Base-by-base conservation (phyloP, 1,140 invertebrate species). In the Temnothorax longispinosus region DNA sequence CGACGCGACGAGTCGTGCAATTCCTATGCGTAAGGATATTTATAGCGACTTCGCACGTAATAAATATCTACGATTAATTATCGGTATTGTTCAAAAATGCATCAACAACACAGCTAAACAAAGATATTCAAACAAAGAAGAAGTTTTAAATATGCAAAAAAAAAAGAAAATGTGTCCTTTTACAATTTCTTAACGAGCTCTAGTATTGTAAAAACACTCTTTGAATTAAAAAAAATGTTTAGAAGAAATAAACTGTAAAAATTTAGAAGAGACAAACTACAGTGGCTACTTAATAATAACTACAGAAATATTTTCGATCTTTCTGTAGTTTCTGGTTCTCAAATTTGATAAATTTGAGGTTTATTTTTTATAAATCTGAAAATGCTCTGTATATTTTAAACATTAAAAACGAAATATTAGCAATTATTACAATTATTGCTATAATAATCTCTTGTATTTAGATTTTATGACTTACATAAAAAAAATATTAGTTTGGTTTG, bases 1-100 rank as follows among this genome's bases (percentile, higher is more conserved):
- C 87, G 87, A 80, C 74, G 87, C 47, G 76, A 89, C n/a, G 87
- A 76, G 50, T 21, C 32, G 32, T 80, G 38, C 38, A 47, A 60
- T 18, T 86, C 7, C 85, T 27, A 81, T 27, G 52, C n/a, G 64
- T 60, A 80, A 80, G 41, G 5, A 78, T 85, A 65, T 38, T 87
- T 54, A 69, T 21, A 11, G 13, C 21, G 35, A 18, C 27, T 27
- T 56, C 10, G 15, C 18, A 3, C 35, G 6, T 41, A 18, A 54
- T 35, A 38, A 11, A 21, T 21, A 10, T 3, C 21, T 41, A 13
- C n/a, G 11, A n/a, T 4, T 27, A 21, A 60, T 56, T 41, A 41
- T n/a, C 27, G 18, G 21, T 13, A 21, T 69, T 11, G 11, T 27
- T 27, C 27, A 65, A 56, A 74, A 76, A 44, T 47, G 10, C 38